A percentile compares a stretch with the other conserved stretches of the same genome.
These are phyloP conservation scores for Sparidentex hasta DNA, from an alignment of 2,797 vertebrate species.

Conservation along the genomic window DNA sequence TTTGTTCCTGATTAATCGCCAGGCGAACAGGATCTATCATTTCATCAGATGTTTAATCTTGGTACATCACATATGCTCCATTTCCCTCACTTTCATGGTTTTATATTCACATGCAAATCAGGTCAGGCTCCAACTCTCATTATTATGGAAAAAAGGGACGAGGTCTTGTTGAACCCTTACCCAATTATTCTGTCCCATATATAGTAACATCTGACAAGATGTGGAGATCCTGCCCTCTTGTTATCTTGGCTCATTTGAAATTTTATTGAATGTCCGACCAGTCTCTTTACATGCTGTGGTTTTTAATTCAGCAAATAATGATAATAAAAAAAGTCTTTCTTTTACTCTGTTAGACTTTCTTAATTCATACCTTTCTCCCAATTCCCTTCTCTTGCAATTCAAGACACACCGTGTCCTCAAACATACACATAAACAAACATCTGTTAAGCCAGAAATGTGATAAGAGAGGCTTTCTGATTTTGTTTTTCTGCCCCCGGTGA, in stretches of 20 bases:
- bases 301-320: constrained; percentile 14
- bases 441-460: background rate
- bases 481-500: background rate
- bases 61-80: constrained; percentile 43
- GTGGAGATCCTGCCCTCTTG: constrained; percentile 28
- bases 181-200: constrained; percentile 20
- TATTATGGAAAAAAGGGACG: constrained; percentile 37
- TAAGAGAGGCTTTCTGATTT: background rate
- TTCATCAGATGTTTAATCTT: constrained; percentile 64
- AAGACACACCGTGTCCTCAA: background rate
- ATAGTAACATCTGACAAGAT: constrained; percentile 48
- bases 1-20: constrained; percentile 35
- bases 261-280: background rate
- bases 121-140: constrained; percentile 45
- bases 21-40: constrained; percentile 41
- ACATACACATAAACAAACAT: background rate
- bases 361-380: background rate
- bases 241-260: constrained; percentile 41
- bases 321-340: background rate
- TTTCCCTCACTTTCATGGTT: constrained; percentile 66
- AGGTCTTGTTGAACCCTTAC: constrained; percentile 45
- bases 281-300: background rate
- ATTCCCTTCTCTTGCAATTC: background rate
- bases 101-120: constrained; percentile 77
- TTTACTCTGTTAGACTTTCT: background rate